Evolutionary conservation across 1,140 invertebrate genomes (phyloP), one percentile per base, ranked within the genome.

Genomic region (Neodiprion lecontei): DNA sequence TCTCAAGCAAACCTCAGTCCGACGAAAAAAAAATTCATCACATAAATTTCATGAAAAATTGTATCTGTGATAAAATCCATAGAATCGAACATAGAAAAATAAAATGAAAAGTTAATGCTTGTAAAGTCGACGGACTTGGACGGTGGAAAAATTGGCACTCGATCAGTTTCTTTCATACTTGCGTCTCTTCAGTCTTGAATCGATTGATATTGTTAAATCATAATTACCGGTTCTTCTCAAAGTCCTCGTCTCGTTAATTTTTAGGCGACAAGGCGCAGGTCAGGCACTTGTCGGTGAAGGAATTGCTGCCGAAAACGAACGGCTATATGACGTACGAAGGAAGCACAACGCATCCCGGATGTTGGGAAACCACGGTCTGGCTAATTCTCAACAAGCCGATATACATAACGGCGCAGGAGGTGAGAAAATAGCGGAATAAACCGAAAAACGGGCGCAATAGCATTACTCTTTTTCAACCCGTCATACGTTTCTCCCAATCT

Each of bases 311-410:
- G 28, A 93, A 95, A 79, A 98, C 96, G 7, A 92, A 94, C 77
- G 93, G 96, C 79, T 99, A 97, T 88, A 96, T 99, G 89, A 98
- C 97, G n/a, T 99, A 99, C 87, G 97, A 99, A 87, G 97, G 97
- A n/a, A 98, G 96, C 69, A 96, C 96, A 48, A 98, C 97, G 72
- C 96, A 96, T 89, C 97, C 97, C 5, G 95, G 95, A 28, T 97
- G 96, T 87, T 96, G 96, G 94, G 96, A 97, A 87, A 97, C 95
- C 17, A 94, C 95, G 10, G 96, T 97, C 53, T 99, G 97, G 97
- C 93, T 98, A 78, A 95, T 99, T 77, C 92, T 98, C 85, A 98
- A 98, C 89, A 97, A 97, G 88, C 97, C 97, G 68, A 96, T 98
- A 85, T 98, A 98, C 90, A 96, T 97, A 83, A 96, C 95, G 74